Percentiles rank a stretch among this genome's conserved stretches.
These are phyloP conservation scores for Drosophila chauvacae DNA, from an alignment of 1,140 invertebrate genomes.

Conservation along the genomic window DNA sequence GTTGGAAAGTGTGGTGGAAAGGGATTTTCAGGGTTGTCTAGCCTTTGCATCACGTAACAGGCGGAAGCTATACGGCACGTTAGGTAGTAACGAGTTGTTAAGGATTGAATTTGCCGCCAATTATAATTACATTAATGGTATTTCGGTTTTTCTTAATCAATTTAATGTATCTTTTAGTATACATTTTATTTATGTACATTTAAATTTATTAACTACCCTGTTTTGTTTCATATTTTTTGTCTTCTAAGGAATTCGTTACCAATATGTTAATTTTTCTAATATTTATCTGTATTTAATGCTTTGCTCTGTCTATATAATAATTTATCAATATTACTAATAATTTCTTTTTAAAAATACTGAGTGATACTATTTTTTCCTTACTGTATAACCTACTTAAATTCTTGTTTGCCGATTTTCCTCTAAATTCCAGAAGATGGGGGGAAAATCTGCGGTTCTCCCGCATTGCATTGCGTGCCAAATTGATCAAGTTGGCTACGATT, in stretches of 20 bases:
- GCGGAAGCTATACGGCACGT: neutral
- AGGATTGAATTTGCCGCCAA: neutral
- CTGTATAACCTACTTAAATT: conserved; percentile 10
- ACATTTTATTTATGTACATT: too few species aligned
- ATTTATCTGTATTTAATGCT: too few species aligned
- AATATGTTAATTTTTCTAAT: too few species aligned
- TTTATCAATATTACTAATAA: neutral
- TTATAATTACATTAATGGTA: too few species aligned
- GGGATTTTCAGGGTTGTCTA: neutral
- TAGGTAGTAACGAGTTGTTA: neutral
- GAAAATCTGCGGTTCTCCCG: neutral
- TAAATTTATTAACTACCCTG: too few species aligned
- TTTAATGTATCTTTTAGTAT: too few species aligned
- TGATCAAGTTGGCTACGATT: conserved; percentile 57
- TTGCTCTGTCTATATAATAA: neutral
- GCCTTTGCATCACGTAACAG: neutral
- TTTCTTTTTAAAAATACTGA: neutral
- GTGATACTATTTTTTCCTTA: neutral
- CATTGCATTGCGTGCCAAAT: conserved; percentile 56
- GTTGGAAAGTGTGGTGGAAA: neutral
- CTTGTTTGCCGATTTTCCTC: neutral
- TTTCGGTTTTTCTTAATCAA: neutral
- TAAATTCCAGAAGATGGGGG: neutral
- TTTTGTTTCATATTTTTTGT: too few species aligned
- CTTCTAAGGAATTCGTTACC: too few species aligned